Evolutionary conservation across 2,888 invertebrate species (phyloP).

Genomic region (Xanthorhoe spadicearia): DNA sequence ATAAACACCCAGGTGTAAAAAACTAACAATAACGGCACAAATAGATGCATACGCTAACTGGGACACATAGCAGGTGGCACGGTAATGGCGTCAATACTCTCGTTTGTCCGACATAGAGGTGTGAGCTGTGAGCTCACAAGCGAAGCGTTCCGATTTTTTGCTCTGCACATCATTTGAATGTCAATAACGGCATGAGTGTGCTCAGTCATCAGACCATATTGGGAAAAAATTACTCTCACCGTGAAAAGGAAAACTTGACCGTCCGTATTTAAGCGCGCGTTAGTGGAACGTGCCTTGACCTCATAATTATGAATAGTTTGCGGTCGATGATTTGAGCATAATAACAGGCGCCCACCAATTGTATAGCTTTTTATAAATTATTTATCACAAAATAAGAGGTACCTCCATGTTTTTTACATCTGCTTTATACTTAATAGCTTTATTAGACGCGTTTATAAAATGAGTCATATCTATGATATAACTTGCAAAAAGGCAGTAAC

Average conservation of each 20-base stretch:
- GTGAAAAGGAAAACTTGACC: slow-evolving; percentile 70
- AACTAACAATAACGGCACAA: slow-evolving; percentile 67
- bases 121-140: slow-evolving; percentile 65
- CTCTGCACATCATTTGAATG: slow-evolving; percentile 70
- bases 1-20: slow-evolving; percentile 56
- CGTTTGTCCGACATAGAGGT: slow-evolving; percentile 65
- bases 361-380: slow-evolving; percentile 41
- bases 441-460: slow-evolving; percentile 16
- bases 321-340: slow-evolving; percentile 52
- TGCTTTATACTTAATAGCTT: slow-evolving; percentile 30
- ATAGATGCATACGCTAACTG: slow-evolving; percentile 58
- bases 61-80: slow-evolving; percentile 65
- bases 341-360: slow-evolving; percentile 50
- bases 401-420: slow-evolving; percentile 35
- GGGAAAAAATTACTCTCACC: slow-evolving; percentile 71
- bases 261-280: slow-evolving; percentile 57
- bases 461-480: not conserved
- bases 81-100: slow-evolving; percentile 65
- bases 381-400: slow-evolving; percentile 37
- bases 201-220: slow-evolving; percentile 67
- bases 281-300: slow-evolving; percentile 68
- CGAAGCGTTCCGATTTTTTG: slow-evolving; percentile 70
- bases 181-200: slow-evolving; percentile 69
- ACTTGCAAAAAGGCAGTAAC: slow-evolving; percentile 5
- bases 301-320: slow-evolving; percentile 56